A percentile compares a stretch with the other conserved stretches of the same genome.
phyloP scores from a whole-genome alignment of 2,113 vertebrate genomes.

The Atractosteus spatula region DNA sequence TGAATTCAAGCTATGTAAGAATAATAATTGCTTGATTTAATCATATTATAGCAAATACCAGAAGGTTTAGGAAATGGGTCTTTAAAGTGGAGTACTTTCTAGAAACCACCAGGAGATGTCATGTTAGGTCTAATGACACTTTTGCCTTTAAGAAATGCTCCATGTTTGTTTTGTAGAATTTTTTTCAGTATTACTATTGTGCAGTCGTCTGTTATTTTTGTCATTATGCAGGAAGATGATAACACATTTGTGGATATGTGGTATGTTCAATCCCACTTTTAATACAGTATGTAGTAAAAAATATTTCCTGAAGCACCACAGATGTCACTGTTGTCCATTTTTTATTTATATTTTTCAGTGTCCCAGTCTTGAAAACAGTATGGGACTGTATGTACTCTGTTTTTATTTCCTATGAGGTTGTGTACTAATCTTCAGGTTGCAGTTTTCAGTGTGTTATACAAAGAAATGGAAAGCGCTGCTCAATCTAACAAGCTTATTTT shows the following conservation, averaged over 20 bases:
- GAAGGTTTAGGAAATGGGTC: not conserved
- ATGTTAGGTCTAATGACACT: not conserved
- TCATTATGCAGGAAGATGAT: too few species aligned
- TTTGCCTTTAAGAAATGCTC: not conserved
- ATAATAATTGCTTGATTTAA: not conserved
- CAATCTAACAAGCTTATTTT: constrained; percentile 65
- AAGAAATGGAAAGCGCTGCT: constrained; percentile 54
- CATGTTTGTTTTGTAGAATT: constrained; percentile 30
- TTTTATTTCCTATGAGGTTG: constrained; percentile 42
- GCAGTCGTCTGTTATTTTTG: too few species aligned
- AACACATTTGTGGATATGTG: not conserved
- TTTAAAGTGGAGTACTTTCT: not conserved
- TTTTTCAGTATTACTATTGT: too few species aligned
- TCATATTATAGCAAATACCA: not conserved
- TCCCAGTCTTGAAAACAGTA: constrained; percentile 11
- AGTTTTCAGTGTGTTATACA: constrained; percentile 53
- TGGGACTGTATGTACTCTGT: constrained; percentile 30
- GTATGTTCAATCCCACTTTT: not conserved
- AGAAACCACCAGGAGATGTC: not conserved
- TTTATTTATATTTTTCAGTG: not conserved
- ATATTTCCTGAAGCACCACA: not conserved
- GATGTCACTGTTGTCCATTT: not conserved
- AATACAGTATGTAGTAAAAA: not conserved
- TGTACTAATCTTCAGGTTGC: constrained; percentile 39
- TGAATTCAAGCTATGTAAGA: not conserved